These are phyloP conservation scores for Eupithecia insigniata DNA, from an alignment of 2,888 invertebrate genomes.

Conservation along the genomic window DNA sequence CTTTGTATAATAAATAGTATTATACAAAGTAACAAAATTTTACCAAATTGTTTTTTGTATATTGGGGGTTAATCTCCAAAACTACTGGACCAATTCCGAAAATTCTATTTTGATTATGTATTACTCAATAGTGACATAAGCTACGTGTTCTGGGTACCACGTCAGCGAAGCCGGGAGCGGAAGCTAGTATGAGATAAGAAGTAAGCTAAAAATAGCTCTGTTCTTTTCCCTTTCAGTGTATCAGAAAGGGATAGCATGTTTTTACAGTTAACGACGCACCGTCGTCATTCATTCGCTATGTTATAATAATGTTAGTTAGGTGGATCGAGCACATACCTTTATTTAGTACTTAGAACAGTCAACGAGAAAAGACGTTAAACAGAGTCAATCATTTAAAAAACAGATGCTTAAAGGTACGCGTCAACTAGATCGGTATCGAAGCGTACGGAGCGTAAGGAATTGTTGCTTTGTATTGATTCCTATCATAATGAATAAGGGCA, in stretches of 20 bases:
- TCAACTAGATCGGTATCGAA: no score
- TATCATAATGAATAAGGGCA: no score
- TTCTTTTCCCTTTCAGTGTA: neutral
- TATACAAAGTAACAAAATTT: no score
- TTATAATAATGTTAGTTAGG: no score
- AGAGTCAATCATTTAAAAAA: no score
- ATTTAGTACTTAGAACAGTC: neutral
- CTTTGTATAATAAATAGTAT: no score
- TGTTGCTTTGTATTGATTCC: no score
- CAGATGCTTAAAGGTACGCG: no score
- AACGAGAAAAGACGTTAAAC: neutral
- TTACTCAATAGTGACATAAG: neutral
- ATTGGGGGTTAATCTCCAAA: neutral
- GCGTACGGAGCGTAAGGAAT: no score
- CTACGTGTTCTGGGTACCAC: neutral
- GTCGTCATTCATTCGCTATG: neutral
- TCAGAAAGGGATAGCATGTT: neutral
- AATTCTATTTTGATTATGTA: neutral
- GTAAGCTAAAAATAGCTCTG: neutral
- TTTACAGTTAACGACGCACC: neutral
- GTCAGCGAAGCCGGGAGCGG: neutral
- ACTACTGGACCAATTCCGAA: neutral
- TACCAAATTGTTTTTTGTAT: neutral
- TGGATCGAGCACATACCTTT: no score
- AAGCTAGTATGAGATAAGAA: neutral